Evolutionary conservation across 1,140 invertebrate genomes (phyloP).

Genomic region (Nylanderia fulva): DNA sequence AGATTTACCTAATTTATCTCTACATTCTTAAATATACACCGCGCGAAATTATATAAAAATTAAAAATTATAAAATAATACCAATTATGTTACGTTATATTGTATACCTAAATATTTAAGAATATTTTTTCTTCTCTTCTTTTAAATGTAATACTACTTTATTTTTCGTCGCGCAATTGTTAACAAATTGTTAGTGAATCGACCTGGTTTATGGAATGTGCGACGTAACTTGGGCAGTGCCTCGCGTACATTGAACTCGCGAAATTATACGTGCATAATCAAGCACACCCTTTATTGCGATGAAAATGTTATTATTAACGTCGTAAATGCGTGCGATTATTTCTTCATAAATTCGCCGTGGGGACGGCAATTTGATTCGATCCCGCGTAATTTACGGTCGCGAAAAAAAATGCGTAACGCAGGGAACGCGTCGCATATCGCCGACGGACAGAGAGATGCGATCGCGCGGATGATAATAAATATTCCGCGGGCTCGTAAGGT

Average conservation of each 20-base stretch:
- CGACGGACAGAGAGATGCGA: conserved; percentile 15
- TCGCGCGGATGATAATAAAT: conserved; percentile 75
- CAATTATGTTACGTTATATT: no score
- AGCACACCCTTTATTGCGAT: conserved; percentile 33
- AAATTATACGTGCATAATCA: conserved; percentile 33
- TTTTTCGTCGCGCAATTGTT: neutral
- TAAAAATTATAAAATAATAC: no score
- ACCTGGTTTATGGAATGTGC: neutral
- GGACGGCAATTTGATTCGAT: conserved; percentile 49
- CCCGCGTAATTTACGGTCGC: conserved; percentile 45
- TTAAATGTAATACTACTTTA: no score
- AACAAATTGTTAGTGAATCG: neutral
- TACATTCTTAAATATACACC: no score
- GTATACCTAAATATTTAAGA: no score
- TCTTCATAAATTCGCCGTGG: conserved; percentile 39
- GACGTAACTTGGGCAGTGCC: neutral
- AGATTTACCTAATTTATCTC: neutral
- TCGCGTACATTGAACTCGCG: conserved; percentile 23
- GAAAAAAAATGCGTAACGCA: conserved; percentile 49
- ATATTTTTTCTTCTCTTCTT: neutral
- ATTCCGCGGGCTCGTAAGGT: conserved; percentile 75
- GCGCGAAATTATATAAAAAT: no score
- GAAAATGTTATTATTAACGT: conserved; percentile 62
- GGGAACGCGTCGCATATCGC: conserved; percentile 38
- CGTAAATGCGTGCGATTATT: conserved; percentile 53